These are phyloP conservation scores for Neoniphon sammara DNA, from an alignment of 2,797 vertebrate genomes.

Conservation along the genomic window DNA sequence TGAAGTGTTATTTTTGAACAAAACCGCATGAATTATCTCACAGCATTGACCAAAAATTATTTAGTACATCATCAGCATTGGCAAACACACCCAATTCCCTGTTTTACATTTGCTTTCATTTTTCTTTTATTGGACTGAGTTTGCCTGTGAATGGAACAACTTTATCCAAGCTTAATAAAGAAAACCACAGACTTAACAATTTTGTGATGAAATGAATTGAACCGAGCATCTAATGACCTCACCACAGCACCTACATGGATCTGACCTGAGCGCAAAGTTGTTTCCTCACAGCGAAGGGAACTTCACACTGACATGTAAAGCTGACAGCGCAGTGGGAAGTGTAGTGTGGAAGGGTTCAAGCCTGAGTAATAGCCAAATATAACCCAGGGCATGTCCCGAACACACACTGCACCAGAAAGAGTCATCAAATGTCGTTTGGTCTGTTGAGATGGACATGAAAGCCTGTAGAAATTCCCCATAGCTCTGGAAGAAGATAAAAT, in stretches of 20 bases:
- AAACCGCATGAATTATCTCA: conserved; percentile 12
- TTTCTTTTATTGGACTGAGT: conserved; percentile 36
- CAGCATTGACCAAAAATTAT: conserved; percentile 13
- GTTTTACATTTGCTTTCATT: conserved; percentile 40
- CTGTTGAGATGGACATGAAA: conserved; percentile 32
- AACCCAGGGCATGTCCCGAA: conserved; percentile 24
- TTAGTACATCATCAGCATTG: conserved; percentile 18
- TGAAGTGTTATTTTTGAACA: conserved; percentile 57
- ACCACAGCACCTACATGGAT: conserved; percentile 14
- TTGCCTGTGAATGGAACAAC: conserved; percentile 63
- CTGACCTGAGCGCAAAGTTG: conserved; percentile 31
- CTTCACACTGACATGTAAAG: conserved; percentile 60
- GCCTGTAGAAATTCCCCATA: conserved; percentile 64
- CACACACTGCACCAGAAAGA: conserved; percentile 12
- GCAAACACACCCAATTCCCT: conserved; percentile 18
- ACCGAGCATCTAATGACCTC: conserved; percentile 36
- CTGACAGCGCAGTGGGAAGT: conserved; percentile 56
- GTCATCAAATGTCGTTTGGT: conserved; percentile 33
- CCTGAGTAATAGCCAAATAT: conserved; percentile 68
- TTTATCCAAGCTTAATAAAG: conserved; percentile 74
- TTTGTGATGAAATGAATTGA: conserved; percentile 59
- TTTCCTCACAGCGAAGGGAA: conserved; percentile 45
- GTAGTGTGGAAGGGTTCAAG: conserved; percentile 57
- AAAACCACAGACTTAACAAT: conserved; percentile 40
- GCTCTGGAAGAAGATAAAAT: conserved; percentile 58